These are phyloP conservation scores for Terrapene triunguis DNA, from an alignment of 2,113 vertebrate species.

Conservation along the genomic window DNA sequence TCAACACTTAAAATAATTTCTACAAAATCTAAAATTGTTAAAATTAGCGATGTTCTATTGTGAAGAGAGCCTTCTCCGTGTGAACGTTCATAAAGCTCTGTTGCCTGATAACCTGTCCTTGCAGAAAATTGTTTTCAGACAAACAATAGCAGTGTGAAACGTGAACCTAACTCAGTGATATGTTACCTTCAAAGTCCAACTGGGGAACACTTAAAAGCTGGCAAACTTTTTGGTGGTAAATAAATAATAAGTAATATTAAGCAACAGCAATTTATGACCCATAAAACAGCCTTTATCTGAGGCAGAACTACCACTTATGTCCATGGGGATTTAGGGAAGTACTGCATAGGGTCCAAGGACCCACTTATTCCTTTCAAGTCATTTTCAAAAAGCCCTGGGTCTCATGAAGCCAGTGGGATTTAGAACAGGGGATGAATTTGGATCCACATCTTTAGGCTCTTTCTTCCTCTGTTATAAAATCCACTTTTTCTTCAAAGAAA, in stretches of 20 bases:
- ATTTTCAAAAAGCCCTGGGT: not conserved
- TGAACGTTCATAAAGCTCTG: not conserved
- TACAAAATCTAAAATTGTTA: not conserved
- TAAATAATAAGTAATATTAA: not conserved
- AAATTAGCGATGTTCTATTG: not conserved
- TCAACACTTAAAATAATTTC: not conserved
- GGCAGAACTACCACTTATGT: not conserved
- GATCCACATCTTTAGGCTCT: not conserved
- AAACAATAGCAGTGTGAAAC: not conserved
- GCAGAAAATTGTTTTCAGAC: not conserved
- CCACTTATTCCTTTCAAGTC: not conserved
- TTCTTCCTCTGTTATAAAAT: not conserved
- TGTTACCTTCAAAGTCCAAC: not conserved
- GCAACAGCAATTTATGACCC: not conserved
- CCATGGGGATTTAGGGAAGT: not conserved
- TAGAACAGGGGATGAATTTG: not conserved
- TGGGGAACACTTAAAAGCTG: not conserved
- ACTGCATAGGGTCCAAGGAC: not conserved
- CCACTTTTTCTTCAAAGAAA: not conserved
- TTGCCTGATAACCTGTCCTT: not conserved
- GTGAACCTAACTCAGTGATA: not conserved
- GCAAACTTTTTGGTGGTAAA: not conserved
- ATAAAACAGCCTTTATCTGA: not conserved
- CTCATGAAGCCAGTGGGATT: not conserved
- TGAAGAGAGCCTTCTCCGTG: not conserved